Evolutionary conservation across 2,888 invertebrate species (phyloP).

Genomic region (Drosophila longiperda): DNA sequence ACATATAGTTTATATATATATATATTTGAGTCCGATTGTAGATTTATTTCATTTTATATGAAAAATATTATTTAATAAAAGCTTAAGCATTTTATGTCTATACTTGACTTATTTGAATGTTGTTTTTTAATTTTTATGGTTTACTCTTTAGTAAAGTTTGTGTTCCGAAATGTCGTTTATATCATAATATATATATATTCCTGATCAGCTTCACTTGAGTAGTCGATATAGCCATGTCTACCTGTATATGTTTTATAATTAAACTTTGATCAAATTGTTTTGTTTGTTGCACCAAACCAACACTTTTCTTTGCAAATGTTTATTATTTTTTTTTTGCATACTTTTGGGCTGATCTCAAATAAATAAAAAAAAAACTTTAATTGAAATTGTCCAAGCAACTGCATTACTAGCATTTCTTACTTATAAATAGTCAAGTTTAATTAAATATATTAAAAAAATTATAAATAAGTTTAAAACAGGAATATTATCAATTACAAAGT

Average conservation of each 20-base stretch:
- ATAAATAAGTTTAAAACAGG: not conserved
- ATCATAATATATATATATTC: not conserved
- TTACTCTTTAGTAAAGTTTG: too few species aligned
- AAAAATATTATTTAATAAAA: not conserved
- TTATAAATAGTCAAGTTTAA: not conserved
- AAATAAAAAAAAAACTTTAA: not conserved
- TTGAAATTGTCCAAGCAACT: not conserved
- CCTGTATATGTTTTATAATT: too few species aligned
- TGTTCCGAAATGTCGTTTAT: not conserved
- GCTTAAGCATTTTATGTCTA: not conserved
- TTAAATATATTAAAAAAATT: not conserved
- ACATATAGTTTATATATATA: not conserved
- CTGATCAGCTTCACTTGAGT: not conserved
- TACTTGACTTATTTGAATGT: not conserved
- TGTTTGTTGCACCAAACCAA: not conserved
- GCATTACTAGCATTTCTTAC: not conserved
- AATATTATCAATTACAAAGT: not conserved
- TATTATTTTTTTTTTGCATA: not conserved
- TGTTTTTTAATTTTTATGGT: not conserved
- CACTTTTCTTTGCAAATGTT: not conserved
- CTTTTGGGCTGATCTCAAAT: not conserved
- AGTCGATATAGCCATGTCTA: not conserved
- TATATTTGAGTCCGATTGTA: not conserved
- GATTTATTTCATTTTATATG: not conserved
- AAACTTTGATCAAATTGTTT: not conserved